A percentile compares a stretch with the other conserved stretches of the same genome.
These are phyloP conservation scores for Brachionus calyciflorus DNA, from an alignment of 1,140 invertebrate genomes.

Conservation along the genomic window DNA sequence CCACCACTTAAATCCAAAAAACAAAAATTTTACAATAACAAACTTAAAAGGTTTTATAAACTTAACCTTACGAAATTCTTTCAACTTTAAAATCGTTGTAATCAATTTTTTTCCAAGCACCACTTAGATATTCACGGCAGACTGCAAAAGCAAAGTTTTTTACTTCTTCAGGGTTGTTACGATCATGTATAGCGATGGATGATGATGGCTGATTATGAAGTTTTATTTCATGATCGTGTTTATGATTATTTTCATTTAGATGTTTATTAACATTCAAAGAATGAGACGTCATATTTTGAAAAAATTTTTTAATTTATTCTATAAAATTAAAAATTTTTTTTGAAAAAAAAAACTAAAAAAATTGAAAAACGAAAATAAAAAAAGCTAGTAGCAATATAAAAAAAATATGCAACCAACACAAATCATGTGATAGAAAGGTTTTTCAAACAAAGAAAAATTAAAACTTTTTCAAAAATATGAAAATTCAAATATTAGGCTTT, in stretches of 20 bases:
- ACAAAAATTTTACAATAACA: not conserved
- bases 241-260: not conserved
- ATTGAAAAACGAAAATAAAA: too few relatives aligned
- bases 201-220: not conserved
- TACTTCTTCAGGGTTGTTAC: not conserved
- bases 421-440: too few relatives aligned
- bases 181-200: not conserved
- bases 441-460: too few relatives aligned
- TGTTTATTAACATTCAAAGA: too few relatives aligned
- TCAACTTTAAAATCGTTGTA: not conserved
- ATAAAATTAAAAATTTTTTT: too few relatives aligned
- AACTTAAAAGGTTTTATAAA: not conserved
- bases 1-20: slow-evolving; percentile 65
- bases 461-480: too few relatives aligned
- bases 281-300: not conserved
- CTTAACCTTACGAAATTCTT: slow-evolving; percentile 32
- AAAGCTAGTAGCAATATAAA: too few relatives aligned
- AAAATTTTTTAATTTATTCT: not conserved
- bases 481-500: too few relatives aligned
- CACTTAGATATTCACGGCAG: slow-evolving; percentile 37
- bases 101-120: slow-evolving; percentile 44
- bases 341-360: too few relatives aligned
- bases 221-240: not conserved
- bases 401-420: too few relatives aligned
- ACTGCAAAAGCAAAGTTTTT: slow-evolving; percentile 26